Evolutionary conservation across 2,113 vertebrate species (phyloP).

Genomic region (Lota lota): DNA sequence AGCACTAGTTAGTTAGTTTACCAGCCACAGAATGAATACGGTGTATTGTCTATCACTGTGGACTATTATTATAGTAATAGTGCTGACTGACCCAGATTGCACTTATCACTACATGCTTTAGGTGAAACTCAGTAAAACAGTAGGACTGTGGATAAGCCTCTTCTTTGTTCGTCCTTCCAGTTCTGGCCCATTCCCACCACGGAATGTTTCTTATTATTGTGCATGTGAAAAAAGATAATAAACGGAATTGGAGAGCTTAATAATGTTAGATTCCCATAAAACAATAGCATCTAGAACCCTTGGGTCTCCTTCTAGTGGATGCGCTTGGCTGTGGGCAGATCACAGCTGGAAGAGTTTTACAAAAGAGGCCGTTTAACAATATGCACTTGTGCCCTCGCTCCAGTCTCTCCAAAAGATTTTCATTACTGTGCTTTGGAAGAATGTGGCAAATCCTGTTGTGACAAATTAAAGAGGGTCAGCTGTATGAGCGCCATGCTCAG

Average conservation of each 20-base stretch:
- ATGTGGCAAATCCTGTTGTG: slow-evolving; percentile 51
- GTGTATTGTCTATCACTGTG: too few relatives aligned
- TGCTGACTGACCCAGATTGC: too few relatives aligned
- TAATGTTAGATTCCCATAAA: slow-evolving; percentile 58
- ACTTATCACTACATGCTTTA: too few relatives aligned
- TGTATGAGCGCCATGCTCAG: slow-evolving; percentile 36
- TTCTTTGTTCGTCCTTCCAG: slow-evolving; percentile 37
- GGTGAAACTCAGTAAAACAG: too few relatives aligned
- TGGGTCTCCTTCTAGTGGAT: slow-evolving; percentile 42
- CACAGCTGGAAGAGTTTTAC: slow-evolving; percentile 62
- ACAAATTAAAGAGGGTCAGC: slow-evolving; percentile 60
- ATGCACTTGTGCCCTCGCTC: slow-evolving; percentile 46
- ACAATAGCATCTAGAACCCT: slow-evolving; percentile 58
- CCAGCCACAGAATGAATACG: too few relatives aligned
- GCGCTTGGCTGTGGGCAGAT: slow-evolving; percentile 44
- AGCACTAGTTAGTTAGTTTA: too few relatives aligned
- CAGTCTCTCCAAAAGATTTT: slow-evolving; percentile 42
- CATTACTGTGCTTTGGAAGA: slow-evolving; percentile 64
- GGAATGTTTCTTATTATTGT: slow-evolving; percentile 34
- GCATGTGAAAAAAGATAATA: slow-evolving; percentile 22
- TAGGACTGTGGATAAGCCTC: slow-evolving; percentile 29
- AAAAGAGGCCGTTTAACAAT: slow-evolving; percentile 54
- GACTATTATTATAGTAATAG: too few relatives aligned
- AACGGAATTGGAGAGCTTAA: slow-evolving; percentile 13
- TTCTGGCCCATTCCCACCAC: slow-evolving; percentile 42